Evolutionary conservation across 2,797 vertebrate genomes (phyloP), one percentile per base, ranked within the genome.

Genomic region (Mallotus villosus): DNA sequence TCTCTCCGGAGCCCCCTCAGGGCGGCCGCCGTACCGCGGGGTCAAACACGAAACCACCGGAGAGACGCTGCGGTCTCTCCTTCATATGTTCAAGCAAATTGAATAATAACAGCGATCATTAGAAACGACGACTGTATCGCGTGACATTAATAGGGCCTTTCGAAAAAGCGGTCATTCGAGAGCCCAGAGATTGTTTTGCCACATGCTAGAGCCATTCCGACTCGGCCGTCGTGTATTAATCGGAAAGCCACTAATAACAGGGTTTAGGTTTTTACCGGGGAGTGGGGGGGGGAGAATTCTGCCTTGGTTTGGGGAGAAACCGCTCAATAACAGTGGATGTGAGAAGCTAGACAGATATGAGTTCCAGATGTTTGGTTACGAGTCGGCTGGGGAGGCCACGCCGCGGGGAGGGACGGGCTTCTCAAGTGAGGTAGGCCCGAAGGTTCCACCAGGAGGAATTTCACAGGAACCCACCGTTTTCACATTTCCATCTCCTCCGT

Each of bases 361-460:
- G 82, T 90, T 89, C 88, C 91, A 92, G 89, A 92, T 92, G 91
- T 89, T 88, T 89, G 85, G 86, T 86, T 87, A 90, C 77, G 81
- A 90, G 88, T 86, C 85, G 84, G 83, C 77, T 73, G 86, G 75
- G 84, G 82, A 85, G 81, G 78, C 75, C 75, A 80, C 80, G 58
- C 83, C 77, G 62, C 84, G 81, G 85, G 76, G 71, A 82, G 84
- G 85, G 73, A 73, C 80, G 83, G 78, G 17, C 63, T 78, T 86
- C 78, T 61, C 24, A 46, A 46, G 80, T 72, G 72, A 85, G 82
- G 63, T 46, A 66, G 87, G 85, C 77, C 77, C 74, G 53, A 79
- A 74, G 68, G n/a, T n/a, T 74, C 71, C 74, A 77, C 55, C 55
- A 76, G 78, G 63, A 73, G 75, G 78, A 72, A 82, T 84, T 85